Base-by-base conservation (phyloP, 2,888 invertebrate species). In the Lasius fuliginosus region DNA sequence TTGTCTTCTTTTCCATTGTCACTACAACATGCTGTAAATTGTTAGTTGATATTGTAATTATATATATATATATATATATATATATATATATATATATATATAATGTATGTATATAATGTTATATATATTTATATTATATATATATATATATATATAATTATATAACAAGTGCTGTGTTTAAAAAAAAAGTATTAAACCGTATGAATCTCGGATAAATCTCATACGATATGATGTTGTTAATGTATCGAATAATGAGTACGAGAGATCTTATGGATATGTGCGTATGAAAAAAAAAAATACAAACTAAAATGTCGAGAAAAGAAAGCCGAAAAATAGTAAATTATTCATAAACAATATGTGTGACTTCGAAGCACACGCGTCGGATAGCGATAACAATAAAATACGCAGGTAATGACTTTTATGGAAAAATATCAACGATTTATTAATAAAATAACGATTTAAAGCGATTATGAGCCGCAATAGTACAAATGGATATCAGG, bases 371-470 rank as follows among this genome's bases (percentile, higher is more conserved):
- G 18, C 53, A 42, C 53, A 42, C 46, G 18, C 53, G 27, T 62
- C 23, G 30, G 58, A 77, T 9, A 65, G 18, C 18, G 11, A 56
- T 33, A 71, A 3, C 58, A 79, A 60, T 60, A 18, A 81, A 81
- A 6, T 8, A 71, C 58, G 67, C 74, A 69, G 40, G 36, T 85
- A 15, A 42, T 74, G 23, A 60, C 84, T 86, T 86, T 90, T 90
- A 85, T 90, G 92, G 85, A 94, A 94, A 94, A 94, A 94, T 94
- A 93, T 93, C 91, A 94, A 94, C 92, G 87, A 91, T 94, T 94
- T 93, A 93, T 94, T 93, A 92, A 94, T 93, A 94, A 93, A 93
- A 94, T 93, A 94, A 93, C 92, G 88, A 93, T 93, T 92, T 90
- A 90, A 93, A 92, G 92, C 91, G 92, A 93, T 92, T 90, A 93